phyloP scores from a whole-genome alignment of 2,888 invertebrate genomes.

The Coleophora flavipennella region DNA sequence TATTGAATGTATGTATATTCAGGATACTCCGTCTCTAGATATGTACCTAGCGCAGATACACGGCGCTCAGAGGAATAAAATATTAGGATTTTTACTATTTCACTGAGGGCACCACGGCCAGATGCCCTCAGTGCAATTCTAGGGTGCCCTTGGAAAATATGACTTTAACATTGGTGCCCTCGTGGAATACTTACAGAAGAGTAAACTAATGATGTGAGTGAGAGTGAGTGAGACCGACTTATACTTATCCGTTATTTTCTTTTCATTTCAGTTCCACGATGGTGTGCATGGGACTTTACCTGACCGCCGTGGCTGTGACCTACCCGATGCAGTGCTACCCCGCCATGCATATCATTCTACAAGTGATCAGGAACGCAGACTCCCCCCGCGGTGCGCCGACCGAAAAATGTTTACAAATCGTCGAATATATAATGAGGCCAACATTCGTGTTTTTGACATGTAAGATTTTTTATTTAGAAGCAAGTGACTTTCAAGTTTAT shows the following conservation, averaged over 20 bases:
- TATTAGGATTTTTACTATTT: no score
- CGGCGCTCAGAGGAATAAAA: no score
- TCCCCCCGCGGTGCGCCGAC: constrained; percentile 12
- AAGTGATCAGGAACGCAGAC: constrained; percentile 27
- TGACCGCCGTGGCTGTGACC: constrained; percentile 29
- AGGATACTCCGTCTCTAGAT: no score
- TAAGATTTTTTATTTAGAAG: constrained; percentile 20
- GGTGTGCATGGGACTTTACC: constrained; percentile 28
- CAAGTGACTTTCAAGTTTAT: not conserved
- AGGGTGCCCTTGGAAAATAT: no score
- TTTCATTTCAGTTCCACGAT: constrained; percentile 26
- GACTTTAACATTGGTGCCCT: no score
- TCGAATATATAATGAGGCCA: constrained; percentile 29
- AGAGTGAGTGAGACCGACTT: no score
- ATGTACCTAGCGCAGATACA: no score
- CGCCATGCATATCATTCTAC: constrained; percentile 33
- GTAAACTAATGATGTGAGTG: no score
- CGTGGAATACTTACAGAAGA: no score
- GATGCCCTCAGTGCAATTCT: no score
- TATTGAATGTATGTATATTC: no score
- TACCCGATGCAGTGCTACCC: constrained; percentile 45
- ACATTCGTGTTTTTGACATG: constrained; percentile 32
- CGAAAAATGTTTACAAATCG: constrained; percentile 13
- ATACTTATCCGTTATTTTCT: not conserved
- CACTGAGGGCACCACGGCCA: no score